Evolutionary conservation across 2,797 vertebrate species (phyloP).

Genomic region (Crocidura indochinensis): DNA sequence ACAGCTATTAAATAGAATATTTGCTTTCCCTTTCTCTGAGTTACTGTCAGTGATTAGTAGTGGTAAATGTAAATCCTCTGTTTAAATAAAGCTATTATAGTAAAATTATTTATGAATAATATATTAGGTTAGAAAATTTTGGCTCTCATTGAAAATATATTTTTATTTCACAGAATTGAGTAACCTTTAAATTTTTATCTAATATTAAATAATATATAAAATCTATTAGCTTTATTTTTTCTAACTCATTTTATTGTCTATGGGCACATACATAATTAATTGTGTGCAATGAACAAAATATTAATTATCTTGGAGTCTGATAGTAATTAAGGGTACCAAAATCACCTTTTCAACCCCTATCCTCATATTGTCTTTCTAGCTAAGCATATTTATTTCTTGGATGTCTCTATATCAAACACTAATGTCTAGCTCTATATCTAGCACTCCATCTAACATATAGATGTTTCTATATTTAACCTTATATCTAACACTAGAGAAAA

Average conservation of each 20-base stretch:
- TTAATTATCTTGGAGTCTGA: too few species aligned
- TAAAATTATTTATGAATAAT: not conserved
- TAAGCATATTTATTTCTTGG: too few species aligned
- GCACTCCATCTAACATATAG: too few species aligned
- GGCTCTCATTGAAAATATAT: not conserved
- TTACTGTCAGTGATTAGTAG: not conserved
- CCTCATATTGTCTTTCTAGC: too few species aligned
- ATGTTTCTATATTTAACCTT: too few species aligned
- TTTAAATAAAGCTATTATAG: not conserved
- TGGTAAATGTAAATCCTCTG: not conserved
- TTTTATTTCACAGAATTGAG: not conserved
- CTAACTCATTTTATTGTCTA: not conserved
- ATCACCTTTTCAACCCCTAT: too few species aligned
- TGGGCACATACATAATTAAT: too few species aligned
- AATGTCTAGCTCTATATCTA: too few species aligned
- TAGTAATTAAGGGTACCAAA: too few species aligned
- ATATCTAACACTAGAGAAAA: too few species aligned
- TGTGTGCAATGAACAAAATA: too few species aligned
- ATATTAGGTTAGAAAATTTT: conserved; percentile 38
- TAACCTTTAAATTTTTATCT: not conserved
- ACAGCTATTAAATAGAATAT: not conserved
- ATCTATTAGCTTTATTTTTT: not conserved
- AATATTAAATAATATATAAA: not conserved
- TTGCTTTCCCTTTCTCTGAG: conserved; percentile 45
- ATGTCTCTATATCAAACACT: too few species aligned